Evolutionary conservation across 1,140 invertebrate genomes (phyloP), one percentile per base, ranked within the genome.

Genomic region (Lordiphosa stackelbergi): DNA sequence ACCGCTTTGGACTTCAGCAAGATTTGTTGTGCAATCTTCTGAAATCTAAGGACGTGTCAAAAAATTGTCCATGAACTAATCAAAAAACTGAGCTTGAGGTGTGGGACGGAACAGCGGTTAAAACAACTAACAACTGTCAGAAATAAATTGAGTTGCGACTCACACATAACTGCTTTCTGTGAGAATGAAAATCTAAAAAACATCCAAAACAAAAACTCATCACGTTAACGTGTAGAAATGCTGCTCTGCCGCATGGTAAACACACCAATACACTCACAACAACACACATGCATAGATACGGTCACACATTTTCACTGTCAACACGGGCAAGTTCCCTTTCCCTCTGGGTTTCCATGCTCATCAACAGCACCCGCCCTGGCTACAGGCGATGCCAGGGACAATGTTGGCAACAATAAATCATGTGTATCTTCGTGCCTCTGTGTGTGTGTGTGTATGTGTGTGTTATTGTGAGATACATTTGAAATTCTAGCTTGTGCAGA

Each of bases 401-500:
- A 42, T 31, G 48, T 54, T 55, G 52, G 52, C 62, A 71, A 75
- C 77, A 75, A 79, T 79, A 79, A 79, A 83, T 79, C 74, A 83
- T 83, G 37, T 70, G 66, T 53, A 57, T 53, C 46, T 31, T 13
- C 22, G 16, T 43, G 36, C 36, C 1, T 10, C 12, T n/a, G 4
- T 37, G 11, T 43, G 10, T n/a, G 9, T 12, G 35, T 41, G 36
- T 48, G 36, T 61, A 34, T 28, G 31, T 49, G 63, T 36, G 36
- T 34, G 46, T 37, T 31, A 52, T 35, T 45, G 13, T 59, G 61
- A 74, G 70, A 79, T 81, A 83, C 62, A 71, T 74, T 83, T 75
- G 49, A 83, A 81, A 71, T 83, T 75, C 72, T 63, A 75, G 77
- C 77, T 68, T 57, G 58, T 56, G 59, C 66, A 68, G 77, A 83